Conservation (phyloP, 2,113 vertebrate genomes). For the Cottus gobio region DNA sequence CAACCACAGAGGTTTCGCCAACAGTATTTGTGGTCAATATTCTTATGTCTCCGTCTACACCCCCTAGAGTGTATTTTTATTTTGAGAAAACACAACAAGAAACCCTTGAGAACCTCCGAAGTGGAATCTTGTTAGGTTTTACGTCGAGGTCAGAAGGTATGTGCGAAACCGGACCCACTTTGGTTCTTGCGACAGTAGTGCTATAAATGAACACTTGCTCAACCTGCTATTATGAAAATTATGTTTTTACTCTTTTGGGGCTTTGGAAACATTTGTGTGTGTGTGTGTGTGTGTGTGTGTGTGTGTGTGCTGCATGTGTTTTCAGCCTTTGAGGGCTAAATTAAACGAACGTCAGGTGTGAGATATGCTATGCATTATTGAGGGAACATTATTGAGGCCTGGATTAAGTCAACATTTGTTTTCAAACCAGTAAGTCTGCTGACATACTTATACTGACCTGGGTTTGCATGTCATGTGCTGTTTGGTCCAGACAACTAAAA, state of each 20-base stretch:
- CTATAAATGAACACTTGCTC: conserved; percentile 76
- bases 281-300: conserved; percentile 32
- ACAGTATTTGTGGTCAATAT: conserved; percentile 58
- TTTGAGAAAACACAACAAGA: conserved; percentile 63
- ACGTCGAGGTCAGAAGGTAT: conserved; percentile 61
- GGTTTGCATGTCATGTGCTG: background rate
- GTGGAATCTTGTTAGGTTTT: conserved; percentile 62
- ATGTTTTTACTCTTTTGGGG: conserved; percentile 67
- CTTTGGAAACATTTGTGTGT: conserved; percentile 53
- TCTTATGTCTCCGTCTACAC: conserved; percentile 35
- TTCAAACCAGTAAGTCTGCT: background rate
- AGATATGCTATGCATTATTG: conserved; percentile 14
- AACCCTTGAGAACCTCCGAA: conserved; percentile 56
- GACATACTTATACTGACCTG: background rate
- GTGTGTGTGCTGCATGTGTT: conserved; percentile 38
- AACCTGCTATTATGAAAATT: conserved; percentile 77
- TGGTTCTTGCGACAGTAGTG: conserved; percentile 56
- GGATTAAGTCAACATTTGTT: conserved; percentile 3
- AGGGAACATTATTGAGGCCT: background rate
- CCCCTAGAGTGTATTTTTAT: conserved; percentile 51
- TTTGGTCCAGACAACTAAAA: background rate
- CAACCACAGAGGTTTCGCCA: conserved; percentile 42
- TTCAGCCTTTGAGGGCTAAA: conserved; percentile 27
- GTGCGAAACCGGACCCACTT: conserved; percentile 54
- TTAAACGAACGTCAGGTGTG: conserved; percentile 50